Evolutionary conservation across 2,888 invertebrate genomes (phyloP), one percentile per base, ranked within the genome.

Genomic region (Lysandra coridon): DNA sequence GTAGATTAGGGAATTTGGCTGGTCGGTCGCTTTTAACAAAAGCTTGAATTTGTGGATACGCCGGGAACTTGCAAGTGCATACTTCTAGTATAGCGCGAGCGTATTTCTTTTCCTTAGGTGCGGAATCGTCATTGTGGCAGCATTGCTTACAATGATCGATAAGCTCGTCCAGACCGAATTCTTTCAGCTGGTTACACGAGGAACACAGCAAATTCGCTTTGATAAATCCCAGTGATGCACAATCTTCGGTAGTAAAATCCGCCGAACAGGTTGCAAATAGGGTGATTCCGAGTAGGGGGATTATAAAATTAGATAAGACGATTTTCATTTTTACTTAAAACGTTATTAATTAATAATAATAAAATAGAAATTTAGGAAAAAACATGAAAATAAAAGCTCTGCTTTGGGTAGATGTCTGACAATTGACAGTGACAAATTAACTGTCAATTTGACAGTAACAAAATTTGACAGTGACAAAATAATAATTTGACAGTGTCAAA

Each of bases 11-110:
- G 88, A 98, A 99, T 90, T 98, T 97, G 2, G 96, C 96, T 7
- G 98, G 98, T 85, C 97, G 95, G 83, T 98, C 98, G 90, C 99
- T 98, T 90, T 98, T 99, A 78, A 99, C 97, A 89, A 99, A 99
- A 30, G 99, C 99, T 95, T 99, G 98, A 85, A 99, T 98, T 95
- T 99, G 99, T 69, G 99, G 99, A 95, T 98, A 99, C 7, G 98
- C 97, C 80, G 98, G 98, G 95, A 99, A 98, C 95, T 99, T 99
- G 92, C 99, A 99, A 78, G 99, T 99, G 89, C 99, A 99, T 6
- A 99, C 99, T 95, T 99, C 98, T 73, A 99, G 94, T 80, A 98
- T 96, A 0, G 99, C 99, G 88, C 97, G 97, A 0, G 99, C 97
- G 90, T 98, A 99, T 80, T 97, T 96, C 92, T 97, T 97, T 79